Evolutionary conservation across 2,797 vertebrate genomes (phyloP).

Genomic region (Poeciliopsis presidionis): DNA sequence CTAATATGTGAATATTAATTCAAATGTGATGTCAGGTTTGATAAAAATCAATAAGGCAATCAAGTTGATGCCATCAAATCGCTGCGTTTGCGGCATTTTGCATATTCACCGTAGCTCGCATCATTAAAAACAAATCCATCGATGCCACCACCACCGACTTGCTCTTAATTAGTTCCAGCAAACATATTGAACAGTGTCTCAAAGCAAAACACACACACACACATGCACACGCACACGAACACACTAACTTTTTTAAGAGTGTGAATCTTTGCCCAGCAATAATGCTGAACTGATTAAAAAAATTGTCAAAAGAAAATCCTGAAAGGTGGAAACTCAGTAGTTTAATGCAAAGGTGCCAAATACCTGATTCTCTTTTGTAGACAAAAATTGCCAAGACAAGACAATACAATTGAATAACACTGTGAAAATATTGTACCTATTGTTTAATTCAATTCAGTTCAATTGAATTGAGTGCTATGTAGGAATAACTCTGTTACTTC

Average conservation of each 20-base stretch:
- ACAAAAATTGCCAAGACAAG: neutral
- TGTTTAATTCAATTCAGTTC: neutral
- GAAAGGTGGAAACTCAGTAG: slow-evolving; percentile 24
- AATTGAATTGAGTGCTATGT: neutral
- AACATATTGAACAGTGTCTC: slow-evolving; percentile 76
- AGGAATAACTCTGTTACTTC: neutral
- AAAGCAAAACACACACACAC: slow-evolving; percentile 44
- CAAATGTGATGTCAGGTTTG: slow-evolving; percentile 77
- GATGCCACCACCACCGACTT: slow-evolving; percentile 57
- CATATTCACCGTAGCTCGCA: slow-evolving; percentile 80
- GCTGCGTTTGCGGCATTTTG: slow-evolving; percentile 63
- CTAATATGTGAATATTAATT: slow-evolving; percentile 80
- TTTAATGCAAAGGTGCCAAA: slow-evolving; percentile 11
- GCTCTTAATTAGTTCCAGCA: slow-evolving; percentile 83
- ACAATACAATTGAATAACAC: neutral
- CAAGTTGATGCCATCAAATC: slow-evolving; percentile 69
- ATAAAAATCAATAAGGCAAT: slow-evolving; percentile 84
- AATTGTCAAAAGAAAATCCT: slow-evolving; percentile 60
- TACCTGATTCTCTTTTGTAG: neutral
- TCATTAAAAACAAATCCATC: slow-evolving; percentile 84
- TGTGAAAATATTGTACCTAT: neutral
- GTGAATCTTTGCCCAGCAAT: slow-evolving; percentile 35
- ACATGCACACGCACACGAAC: slow-evolving; percentile 47
- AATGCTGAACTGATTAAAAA: slow-evolving; percentile 73
- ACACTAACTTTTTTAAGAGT: slow-evolving; percentile 33